Percentiles rank a stretch among this genome's conserved stretches.
These are phyloP conservation scores for Apteryx mantelli DNA, from an alignment of 2,113 vertebrate genomes.

Conservation along the genomic window DNA sequence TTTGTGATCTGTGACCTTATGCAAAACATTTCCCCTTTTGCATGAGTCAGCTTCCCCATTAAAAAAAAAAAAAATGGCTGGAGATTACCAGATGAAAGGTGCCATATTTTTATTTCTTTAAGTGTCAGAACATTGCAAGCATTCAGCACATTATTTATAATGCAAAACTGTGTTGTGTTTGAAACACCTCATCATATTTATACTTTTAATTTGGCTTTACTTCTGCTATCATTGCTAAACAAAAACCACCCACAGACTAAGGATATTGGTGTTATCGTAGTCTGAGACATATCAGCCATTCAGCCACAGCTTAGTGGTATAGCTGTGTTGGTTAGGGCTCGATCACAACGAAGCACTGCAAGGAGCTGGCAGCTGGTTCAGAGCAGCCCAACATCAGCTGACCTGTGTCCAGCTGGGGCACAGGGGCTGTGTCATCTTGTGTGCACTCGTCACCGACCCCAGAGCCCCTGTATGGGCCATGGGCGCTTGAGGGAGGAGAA, in stretches of 20 bases:
- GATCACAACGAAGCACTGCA: not conserved
- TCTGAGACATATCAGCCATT: not conserved
- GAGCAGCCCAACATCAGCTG: fast-evolving
- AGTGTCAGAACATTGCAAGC: not conserved
- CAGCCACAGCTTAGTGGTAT: not conserved
- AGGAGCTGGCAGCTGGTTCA: not conserved
- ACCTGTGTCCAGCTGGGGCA: fast-evolving
- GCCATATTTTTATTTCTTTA: constrained; percentile 21
- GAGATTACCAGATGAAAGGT: not conserved
- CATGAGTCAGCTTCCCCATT: constrained; percentile 41
- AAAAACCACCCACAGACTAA: not conserved
- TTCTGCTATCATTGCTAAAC: not conserved
- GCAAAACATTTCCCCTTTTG: constrained; percentile 3
- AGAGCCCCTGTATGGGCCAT: not conserved
- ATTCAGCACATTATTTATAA: not conserved
- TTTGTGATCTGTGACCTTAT: constrained; percentile 33
- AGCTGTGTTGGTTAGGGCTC: not conserved
- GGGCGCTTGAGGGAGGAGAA: not conserved
- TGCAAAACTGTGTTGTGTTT: not conserved
- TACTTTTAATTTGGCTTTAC: not conserved
- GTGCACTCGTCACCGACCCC: not conserved
- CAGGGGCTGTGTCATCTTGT: fast-evolving
- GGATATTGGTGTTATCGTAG: not conserved
- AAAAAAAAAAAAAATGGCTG: not conserved
- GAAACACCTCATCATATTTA: constrained; percentile 19